Percentiles rank a stretch among this genome's conserved stretches.
Evolutionary conservation across 1,140 invertebrate species (phyloP).

Genomic region (Stegodyphus mimosarum): DNA sequence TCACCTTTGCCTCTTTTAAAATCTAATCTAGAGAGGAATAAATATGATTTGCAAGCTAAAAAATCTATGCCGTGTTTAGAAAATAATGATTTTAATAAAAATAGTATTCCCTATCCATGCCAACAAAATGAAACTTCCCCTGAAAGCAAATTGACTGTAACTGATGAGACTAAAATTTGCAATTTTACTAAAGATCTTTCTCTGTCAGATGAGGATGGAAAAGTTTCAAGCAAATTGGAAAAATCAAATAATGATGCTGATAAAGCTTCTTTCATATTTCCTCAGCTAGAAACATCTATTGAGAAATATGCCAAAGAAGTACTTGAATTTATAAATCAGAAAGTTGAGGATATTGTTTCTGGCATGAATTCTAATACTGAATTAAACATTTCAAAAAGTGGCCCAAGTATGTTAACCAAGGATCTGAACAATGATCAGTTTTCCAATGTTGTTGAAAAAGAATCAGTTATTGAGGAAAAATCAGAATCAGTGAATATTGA

Average conservation of each 20-base stretch:
- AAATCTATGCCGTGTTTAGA: background rate
- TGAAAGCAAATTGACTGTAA: background rate
- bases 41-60: background rate
- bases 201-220: too few species aligned
- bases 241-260: background rate
- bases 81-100: too few species aligned
- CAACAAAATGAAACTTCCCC: background rate
- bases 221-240: background rate
- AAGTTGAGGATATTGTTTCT: constrained; percentile 15
- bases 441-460: too few species aligned
- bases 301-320: constrained; percentile 37
- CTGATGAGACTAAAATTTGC: background rate
- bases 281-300: constrained; percentile 15
- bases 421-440: too few species aligned
- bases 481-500: too few species aligned
- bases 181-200: background rate
- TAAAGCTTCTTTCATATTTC: constrained; percentile 3
- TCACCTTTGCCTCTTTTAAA: background rate
- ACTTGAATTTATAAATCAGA: constrained; percentile 25
- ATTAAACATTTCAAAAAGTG: too few species aligned
- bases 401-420: too few species aligned
- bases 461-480: too few species aligned
- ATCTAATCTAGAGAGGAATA: background rate
- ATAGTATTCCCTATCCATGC: too few species aligned
- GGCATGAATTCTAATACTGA: background rate